Percentiles rank a stretch among this genome's conserved stretches.
Conservation (phyloP, 1,140 invertebrate species). For the Pomacea maculata region DNA sequence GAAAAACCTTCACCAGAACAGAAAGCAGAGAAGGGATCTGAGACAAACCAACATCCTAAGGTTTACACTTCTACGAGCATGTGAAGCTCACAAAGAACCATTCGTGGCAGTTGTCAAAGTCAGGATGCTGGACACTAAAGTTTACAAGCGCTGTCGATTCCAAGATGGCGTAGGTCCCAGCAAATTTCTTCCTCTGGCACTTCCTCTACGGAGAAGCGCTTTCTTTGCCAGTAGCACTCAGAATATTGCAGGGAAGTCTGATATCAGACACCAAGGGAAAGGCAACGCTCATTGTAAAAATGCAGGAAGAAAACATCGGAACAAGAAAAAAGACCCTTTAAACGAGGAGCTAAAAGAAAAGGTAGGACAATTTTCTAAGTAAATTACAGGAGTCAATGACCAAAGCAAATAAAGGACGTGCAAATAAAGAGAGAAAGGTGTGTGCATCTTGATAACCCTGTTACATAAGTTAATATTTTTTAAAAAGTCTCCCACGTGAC, state of each 20-base stretch:
- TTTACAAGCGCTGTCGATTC: background rate
- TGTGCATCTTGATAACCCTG: background rate
- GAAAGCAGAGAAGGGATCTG: background rate
- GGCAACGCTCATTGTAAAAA: background rate
- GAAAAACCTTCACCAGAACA: too few relatives aligned
- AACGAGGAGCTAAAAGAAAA: conserved; percentile 19
- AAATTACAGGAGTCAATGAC: too few relatives aligned
- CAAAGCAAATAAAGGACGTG: too few relatives aligned
- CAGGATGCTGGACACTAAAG: conserved; percentile 4
- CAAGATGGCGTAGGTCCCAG: background rate
- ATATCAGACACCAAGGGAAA: conserved; percentile 2
- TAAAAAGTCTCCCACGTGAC: background rate
- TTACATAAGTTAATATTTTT: background rate
- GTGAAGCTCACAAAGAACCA: background rate
- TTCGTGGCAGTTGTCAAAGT: background rate
- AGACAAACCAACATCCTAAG: background rate
- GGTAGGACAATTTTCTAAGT: background rate
- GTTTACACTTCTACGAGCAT: background rate
- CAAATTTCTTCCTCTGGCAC: background rate
- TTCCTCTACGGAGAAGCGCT: background rate
- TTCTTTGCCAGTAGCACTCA: background rate
- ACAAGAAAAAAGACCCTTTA: background rate
- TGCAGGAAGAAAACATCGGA: conserved; percentile 1
- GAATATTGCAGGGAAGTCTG: background rate
- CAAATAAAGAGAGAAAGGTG: background rate